Percentiles rank a stretch among this genome's conserved stretches.
These are phyloP conservation scores for Cotesia congregata DNA, from an alignment of 2,888 invertebrate species.

Conservation along the genomic window DNA sequence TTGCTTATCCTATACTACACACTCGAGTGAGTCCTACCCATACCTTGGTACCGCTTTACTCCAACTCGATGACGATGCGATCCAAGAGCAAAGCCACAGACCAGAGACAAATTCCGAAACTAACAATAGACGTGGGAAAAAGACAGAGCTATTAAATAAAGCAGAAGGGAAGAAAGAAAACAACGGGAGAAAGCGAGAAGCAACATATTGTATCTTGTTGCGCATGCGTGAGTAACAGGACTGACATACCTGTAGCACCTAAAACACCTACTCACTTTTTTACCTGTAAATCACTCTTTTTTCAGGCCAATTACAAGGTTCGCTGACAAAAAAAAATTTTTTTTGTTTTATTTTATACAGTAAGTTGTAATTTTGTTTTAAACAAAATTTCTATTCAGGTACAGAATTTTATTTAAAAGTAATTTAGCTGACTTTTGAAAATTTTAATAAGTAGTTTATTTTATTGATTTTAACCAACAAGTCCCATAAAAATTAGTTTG, in stretches of 20 bases:
- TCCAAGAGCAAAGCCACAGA: slow-evolving; percentile 20
- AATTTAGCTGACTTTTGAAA: no score
- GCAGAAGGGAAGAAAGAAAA: slow-evolving; percentile 21
- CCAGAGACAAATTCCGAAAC: slow-evolving; percentile 30
- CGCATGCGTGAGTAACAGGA: slow-evolving; percentile 34
- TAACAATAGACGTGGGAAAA: slow-evolving; percentile 28
- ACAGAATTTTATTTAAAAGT: no score
- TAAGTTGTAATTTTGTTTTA: no score
- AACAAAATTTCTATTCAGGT: no score
- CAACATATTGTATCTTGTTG: not conserved
- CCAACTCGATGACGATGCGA: slow-evolving; percentile 33
- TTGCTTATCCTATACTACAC: not conserved
- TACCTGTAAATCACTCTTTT: not conserved
- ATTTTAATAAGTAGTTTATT: no score
- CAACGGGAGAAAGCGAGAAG: slow-evolving; percentile 26
- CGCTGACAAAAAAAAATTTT: not conserved
- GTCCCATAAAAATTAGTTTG: no score
- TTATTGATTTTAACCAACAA: no score
- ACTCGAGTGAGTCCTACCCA: not conserved
- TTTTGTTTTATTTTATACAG: not conserved
- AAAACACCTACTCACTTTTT: slow-evolving; percentile 12
- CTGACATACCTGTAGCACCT: slow-evolving; percentile 8
- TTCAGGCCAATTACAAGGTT: not conserved
- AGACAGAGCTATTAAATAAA: slow-evolving; percentile 10
- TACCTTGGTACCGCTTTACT: slow-evolving; percentile 28